Base-by-base conservation (phyloP, 2,113 vertebrate species). In the Merops nubicus region DNA sequence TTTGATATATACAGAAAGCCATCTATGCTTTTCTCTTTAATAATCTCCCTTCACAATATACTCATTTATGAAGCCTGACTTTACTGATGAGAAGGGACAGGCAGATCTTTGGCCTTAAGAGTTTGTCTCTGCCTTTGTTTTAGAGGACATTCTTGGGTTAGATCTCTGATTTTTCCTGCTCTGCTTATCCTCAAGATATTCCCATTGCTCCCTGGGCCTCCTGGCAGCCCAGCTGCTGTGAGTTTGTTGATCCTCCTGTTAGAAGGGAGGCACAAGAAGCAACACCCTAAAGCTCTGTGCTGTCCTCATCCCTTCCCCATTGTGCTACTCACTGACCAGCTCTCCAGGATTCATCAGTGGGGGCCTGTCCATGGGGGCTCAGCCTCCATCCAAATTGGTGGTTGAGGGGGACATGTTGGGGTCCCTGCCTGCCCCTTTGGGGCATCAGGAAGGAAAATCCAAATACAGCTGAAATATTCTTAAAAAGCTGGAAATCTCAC, bases 21-120 rank as follows among this genome's bases (percentile, higher is more conserved):
- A 90, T 94, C 93, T 93, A 89, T 94, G 95, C 89, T 96, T 97
- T 97, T 94, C 91, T 93, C 82, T 95, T 93, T 92, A 92, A 96
- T 96, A 96, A 95, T 94, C 84, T 93, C 91, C 91, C 63, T 85
- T 97, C 96, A 96, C 92, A 95, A 95, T 91, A 88, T 96, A 91
- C 80, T 96, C 91, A 95, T 88, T 94, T 97, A 79, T 97, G 96
- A 97, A 97, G 95, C 97, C 96, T 96, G 96, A 97, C 94, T 97
- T 91, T 89, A 82, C 95, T 97, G 97, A 97, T 97, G 89, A 96
- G 95, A 97, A 97, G 89, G 95, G 97, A 97, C 97, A 97, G 95
- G 94, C 93, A 97, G 91, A 96, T 95, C 94, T 97, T 97, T 97
- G 96, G 94, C 96, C 96, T 97, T 97, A 96, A 96, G 96, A 97